Percentiles rank a stretch among this genome's conserved stretches.
Conservation (phyloP, 2,113 vertebrate species). For the Lophotis ruficrista region DNA sequence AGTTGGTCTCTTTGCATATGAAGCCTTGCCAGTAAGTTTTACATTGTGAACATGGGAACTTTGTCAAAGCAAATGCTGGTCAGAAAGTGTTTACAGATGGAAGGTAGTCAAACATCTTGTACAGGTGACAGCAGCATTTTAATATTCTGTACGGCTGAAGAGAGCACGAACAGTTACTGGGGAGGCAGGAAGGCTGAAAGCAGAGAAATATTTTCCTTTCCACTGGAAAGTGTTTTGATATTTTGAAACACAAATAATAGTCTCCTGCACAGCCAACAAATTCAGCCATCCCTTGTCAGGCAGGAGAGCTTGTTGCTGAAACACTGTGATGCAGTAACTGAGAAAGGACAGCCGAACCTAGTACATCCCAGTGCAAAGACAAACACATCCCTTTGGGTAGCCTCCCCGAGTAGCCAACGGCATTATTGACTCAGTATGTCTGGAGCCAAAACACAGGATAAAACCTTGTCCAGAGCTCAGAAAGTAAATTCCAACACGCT, state of each 20-base stretch:
- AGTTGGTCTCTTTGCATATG: slow-evolving; percentile 9
- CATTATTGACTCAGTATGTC: background rate
- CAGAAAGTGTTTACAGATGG: slow-evolving; percentile 70
- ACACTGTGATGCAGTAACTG: background rate
- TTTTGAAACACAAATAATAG: background rate
- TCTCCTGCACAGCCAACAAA: background rate
- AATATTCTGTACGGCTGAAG: slow-evolving; percentile 29
- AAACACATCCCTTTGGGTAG: slow-evolving; percentile 8
- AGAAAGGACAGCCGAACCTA: background rate
- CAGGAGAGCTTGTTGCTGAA: background rate
- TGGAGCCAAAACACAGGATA: background rate
- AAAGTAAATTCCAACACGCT: slow-evolving; percentile 16
- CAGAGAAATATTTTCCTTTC: background rate
- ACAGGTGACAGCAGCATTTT: slow-evolving; percentile 42
- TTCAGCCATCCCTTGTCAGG: background rate
- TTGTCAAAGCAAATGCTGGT: slow-evolving; percentile 73
- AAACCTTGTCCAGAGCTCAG: background rate
- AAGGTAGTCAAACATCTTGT: slow-evolving; percentile 63
- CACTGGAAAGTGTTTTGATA: background rate
- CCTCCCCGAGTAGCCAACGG: background rate
- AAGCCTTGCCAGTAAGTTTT: slow-evolving; percentile 50
- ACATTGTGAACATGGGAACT: slow-evolving; percentile 54
- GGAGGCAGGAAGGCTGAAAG: background rate
- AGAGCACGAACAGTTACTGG: background rate
- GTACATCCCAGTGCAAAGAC: background rate